Percentiles rank a stretch among this genome's conserved stretches.
Evolutionary conservation across 2,888 invertebrate genomes (phyloP).

Genomic region (Caenorhabditis parvicauda): DNA sequence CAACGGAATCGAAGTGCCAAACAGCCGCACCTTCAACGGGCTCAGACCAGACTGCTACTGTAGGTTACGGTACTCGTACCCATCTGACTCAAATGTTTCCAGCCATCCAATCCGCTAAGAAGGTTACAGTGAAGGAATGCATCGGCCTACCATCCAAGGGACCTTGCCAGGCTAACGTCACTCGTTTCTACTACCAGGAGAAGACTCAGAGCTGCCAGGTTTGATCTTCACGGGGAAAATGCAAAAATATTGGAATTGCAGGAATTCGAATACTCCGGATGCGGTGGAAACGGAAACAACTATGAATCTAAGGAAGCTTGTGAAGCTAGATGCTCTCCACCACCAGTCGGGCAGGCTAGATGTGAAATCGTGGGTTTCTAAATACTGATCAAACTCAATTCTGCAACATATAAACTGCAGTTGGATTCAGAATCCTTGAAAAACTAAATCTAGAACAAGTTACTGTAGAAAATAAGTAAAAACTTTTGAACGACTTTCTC

Average conservation of each 20-base stretch:
- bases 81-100: conserved; percentile 2
- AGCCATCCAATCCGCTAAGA: conserved; percentile 48
- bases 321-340: conserved; percentile 41
- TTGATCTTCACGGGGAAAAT: conserved; percentile 4
- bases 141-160: conserved; percentile 45
- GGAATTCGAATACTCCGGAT: conserved; percentile 47
- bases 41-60: conserved; percentile 57
- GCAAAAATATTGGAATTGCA: neutral
- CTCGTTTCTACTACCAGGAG: conserved; percentile 57
- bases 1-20: conserved; percentile 58
- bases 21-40: conserved; percentile 51
- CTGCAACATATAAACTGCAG: too few relatives aligned
- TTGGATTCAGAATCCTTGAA: too few relatives aligned
- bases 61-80: conserved; percentile 14
- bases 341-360: conserved; percentile 30
- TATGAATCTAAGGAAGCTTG: conserved; percentile 51
- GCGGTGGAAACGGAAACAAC: conserved; percentile 62
- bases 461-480: too few relatives aligned
- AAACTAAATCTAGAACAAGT: too few relatives aligned
- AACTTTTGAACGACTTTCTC: too few relatives aligned
- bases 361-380: conserved; percentile 21
- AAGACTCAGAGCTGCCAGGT: conserved; percentile 43
- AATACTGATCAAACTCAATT: too few relatives aligned
- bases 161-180: conserved; percentile 47
- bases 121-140: conserved; percentile 49